Base-by-base conservation (phyloP, 2,113 vertebrate species). In the Protomyctophum bolini region DNA sequence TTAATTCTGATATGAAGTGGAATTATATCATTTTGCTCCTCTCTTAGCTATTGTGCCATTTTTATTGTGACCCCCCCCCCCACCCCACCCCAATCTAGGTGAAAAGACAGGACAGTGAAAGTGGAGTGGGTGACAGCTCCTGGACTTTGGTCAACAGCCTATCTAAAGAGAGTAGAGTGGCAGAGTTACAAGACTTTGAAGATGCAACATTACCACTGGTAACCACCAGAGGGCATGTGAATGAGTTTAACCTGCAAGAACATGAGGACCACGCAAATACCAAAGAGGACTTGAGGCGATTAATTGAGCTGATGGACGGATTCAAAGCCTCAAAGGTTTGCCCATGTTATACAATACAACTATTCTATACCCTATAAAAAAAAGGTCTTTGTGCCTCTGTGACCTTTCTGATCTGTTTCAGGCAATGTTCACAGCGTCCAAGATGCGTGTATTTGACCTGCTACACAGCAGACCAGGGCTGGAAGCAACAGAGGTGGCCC, bases 311-410 rank as follows among this genome's bases (percentile, higher is more conserved):
- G 41, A 63, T 96, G 45, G 95, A 97, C 71, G 95, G 96, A 50
- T 98, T 97, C 83, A 95, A 91, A 92, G 94, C 94, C 1, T 97
- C 96, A 54, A 96, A 98, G 96, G 97, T 98, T 10, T 7, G 10
- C 10, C 10, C 6, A 33, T 11, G 8, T 54, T n/a, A 66, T 46
- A 15, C 2, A 15, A 28, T 8, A 41, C 33, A 41, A 41, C 33
- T 41, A 21, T 41, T 3, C 11, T 5, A 12, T 54, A 61, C 3
- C 11, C 1, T 33, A 61, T 7, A 61, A 11, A 45, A 11, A 45
- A 61, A 56, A 10, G 10, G 54, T 12, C 54, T 4, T 8, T 1
- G 7, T 58, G 56, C 9, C 48, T 29, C 14, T 21, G 15, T 64
- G 15, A 6, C 11, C 62, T 9, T 62, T 77, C 59, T 71, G 1